Conservation (phyloP, 2,797 vertebrate species). For the Pangasius djambal region DNA sequence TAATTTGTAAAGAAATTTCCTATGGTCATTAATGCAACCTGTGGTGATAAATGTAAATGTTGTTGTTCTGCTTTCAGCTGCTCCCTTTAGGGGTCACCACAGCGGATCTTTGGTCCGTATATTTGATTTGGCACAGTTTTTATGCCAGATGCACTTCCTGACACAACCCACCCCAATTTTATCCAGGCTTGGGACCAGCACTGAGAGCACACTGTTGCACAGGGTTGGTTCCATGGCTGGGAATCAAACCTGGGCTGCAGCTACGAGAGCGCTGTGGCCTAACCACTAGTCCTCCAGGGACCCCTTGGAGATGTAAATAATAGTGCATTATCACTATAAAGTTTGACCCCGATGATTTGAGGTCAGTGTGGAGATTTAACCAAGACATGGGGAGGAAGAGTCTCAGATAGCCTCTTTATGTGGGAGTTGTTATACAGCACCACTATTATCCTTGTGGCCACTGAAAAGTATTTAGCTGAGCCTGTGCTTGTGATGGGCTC, state of each 20-base stretch:
- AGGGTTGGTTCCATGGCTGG: too few species aligned
- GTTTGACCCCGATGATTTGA: conserved; percentile 15
- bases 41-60: not conserved
- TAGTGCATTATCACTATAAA: not conserved
- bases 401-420: conserved; percentile 3
- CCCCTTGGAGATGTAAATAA: not conserved
- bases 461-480: conserved; percentile 27
- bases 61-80: too few species aligned
- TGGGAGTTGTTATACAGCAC: not conserved
- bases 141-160: too few species aligned
- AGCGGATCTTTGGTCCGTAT: too few species aligned
- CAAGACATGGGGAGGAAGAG: conserved; percentile 6
- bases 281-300: too few species aligned
- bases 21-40: not conserved
- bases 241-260: too few species aligned
- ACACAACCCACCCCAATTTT: too few species aligned
- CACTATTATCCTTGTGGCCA: conserved; percentile 39
- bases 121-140: too few species aligned
- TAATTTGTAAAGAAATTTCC: not conserved
- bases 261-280: too few species aligned
- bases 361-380: conserved; percentile 12
- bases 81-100: too few species aligned
- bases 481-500: conserved; percentile 40
- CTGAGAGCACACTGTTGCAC: too few species aligned
- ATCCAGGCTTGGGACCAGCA: too few species aligned